Conservation (phyloP, 2,113 vertebrate genomes). For the Lepus europaeus region DNA sequence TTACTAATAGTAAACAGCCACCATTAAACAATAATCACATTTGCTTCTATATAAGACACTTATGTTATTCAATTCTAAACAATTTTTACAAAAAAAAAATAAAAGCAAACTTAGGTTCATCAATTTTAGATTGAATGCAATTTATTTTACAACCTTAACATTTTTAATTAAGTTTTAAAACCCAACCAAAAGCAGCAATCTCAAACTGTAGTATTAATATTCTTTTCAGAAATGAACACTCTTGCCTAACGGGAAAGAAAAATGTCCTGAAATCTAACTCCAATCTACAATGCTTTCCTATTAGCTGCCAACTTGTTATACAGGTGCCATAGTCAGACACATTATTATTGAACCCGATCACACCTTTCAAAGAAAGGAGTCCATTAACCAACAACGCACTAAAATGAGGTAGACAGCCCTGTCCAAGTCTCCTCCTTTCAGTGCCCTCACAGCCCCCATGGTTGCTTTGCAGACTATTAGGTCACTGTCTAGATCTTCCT, state of each 20-base stretch:
- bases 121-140: not conserved
- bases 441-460: not conserved
- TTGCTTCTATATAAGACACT: not conserved
- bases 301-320: not conserved
- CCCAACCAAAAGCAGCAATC: not conserved
- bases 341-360: not conserved
- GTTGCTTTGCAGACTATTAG: not conserved
- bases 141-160: not conserved
- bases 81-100: not conserved
- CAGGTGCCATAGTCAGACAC: not conserved
- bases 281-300: not conserved
- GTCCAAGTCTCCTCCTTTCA: not conserved
- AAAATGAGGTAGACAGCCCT: not conserved
- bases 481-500: not conserved
- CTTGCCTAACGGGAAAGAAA: not conserved
- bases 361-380: not conserved
- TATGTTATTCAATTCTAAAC: not conserved
- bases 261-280: not conserved
- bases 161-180: not conserved
- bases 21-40: not conserved
- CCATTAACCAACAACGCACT: not conserved
- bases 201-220: not conserved
- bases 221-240: conserved; percentile 30
- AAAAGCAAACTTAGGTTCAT: not conserved
- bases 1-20: not conserved